Evolutionary conservation across 2,113 vertebrate species (phyloP), one percentile per base, ranked within the genome.

Genomic region (Albula glossodonta): DNA sequence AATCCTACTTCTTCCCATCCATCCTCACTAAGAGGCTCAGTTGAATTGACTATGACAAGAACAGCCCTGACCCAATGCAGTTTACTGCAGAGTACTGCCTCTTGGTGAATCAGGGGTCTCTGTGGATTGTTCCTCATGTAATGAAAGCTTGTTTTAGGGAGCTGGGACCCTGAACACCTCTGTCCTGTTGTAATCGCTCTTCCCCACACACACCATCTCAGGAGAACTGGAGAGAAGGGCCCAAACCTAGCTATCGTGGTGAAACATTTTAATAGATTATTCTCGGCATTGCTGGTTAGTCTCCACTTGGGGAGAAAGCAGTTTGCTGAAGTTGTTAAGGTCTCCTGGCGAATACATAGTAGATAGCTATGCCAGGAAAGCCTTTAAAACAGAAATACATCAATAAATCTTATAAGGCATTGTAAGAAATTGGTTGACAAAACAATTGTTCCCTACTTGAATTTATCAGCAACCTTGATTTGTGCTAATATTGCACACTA

Each of bases 121-220:
- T 50, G 79, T 51, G 87, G 90, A 89, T 85, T 78, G 60, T 84
- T 80, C 70, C 84, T 88, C 83, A 88, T 86, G 84, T 88, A 90
- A 88, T 89, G 87, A 89, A 90, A 87, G 90, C 89, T 90, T 90
- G 85, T 88, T 89, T 81, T 84, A 87, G 88, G 81, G 84, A 90
- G 57, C 82, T 81, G 15, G 86, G 82, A 86, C 87, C 82, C 78
- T 81, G 88, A 87, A 80, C 83, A 86, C 87, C 89, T 86, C 85
- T 80, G 88, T 83, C 86, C 90, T 56, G 63, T 81, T 83, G 84
- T 91, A 90, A 90, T 89, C 86, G 84, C 79, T 85, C 84, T 86
- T 78, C 84, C 57, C 83, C 53, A 87, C 83, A 83, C 87, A 86
- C 83, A 83, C 84, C 82, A 80, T 86, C 88, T 89, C 85, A 77